These are phyloP conservation scores for Himalopsyche kuldschensis DNA, from an alignment of 2,888 invertebrate species.

Conservation along the genomic window DNA sequence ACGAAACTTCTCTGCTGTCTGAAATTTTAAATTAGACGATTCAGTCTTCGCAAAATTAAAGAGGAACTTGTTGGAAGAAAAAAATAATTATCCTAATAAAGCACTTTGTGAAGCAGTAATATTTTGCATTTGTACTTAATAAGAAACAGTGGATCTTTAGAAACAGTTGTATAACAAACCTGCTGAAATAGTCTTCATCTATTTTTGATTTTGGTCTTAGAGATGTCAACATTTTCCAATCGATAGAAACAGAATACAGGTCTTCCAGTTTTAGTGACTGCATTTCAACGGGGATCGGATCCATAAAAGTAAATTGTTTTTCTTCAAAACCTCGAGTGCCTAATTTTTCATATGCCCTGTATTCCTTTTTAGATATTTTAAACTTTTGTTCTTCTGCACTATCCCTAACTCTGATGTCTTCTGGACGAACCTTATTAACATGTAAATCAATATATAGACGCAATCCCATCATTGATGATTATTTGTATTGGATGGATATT, in stretches of 20 bases:
- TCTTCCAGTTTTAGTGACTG: slow-evolving; percentile 72
- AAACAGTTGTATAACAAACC: slow-evolving; percentile 49
- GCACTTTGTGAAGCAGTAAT: too few relatives aligned
- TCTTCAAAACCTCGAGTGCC: slow-evolving; percentile 64
- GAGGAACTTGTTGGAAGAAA: too few relatives aligned
- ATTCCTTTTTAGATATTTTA: slow-evolving; percentile 73
- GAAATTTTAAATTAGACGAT: too few relatives aligned
- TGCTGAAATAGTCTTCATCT: slow-evolving; percentile 86
- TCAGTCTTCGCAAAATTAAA: too few relatives aligned
- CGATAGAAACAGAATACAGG: slow-evolving; percentile 81
- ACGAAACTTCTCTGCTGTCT: too few relatives aligned
- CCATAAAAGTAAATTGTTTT: slow-evolving; percentile 60
- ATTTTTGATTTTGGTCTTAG: slow-evolving; percentile 78
- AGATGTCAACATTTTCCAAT: slow-evolving; percentile 93
- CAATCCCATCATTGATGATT: neutral
- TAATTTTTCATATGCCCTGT: slow-evolving; percentile 65
- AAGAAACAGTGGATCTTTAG: too few relatives aligned
- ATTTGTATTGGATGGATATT: neutral
- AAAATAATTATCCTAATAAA: too few relatives aligned
- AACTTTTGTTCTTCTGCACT: slow-evolving; percentile 70
- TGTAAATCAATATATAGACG: neutral
- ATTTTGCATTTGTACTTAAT: too few relatives aligned
- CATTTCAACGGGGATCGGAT: slow-evolving; percentile 86
- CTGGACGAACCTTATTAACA: slow-evolving; percentile 61
- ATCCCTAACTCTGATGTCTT: slow-evolving; percentile 77